phyloP scores from a whole-genome alignment of 1,140 invertebrate genomes.

The Brachionus plicatilis region DNA sequence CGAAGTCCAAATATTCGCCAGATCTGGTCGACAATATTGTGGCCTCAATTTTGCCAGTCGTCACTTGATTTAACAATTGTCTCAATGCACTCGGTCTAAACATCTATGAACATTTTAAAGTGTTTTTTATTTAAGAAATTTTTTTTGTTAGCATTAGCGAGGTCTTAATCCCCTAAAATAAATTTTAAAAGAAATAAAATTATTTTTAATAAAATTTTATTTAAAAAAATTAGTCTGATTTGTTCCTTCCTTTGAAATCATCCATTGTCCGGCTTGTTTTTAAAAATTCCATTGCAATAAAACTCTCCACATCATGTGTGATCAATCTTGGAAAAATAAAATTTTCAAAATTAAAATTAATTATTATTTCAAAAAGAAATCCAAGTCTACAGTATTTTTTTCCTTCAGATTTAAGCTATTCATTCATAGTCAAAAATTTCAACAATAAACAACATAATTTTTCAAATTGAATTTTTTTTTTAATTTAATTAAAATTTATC shows the following conservation, averaged over 20 bases:
- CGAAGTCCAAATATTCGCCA: constrained; percentile 24
- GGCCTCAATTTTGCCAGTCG: background rate
- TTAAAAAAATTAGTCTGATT: background rate
- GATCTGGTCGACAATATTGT: background rate
- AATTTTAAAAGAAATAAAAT: background rate
- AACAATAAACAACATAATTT: background rate
- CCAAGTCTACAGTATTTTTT: background rate
- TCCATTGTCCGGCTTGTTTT: constrained; percentile 6
- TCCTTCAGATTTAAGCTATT: background rate
- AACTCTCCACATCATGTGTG: background rate
- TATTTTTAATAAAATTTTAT: background rate
- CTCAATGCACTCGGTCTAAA: constrained; percentile 16
- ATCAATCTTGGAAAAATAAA: background rate
- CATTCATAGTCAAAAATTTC: no score
- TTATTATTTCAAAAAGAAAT: no score
- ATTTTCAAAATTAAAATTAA: background rate
- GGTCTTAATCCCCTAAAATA: background rate
- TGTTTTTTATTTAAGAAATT: background rate
- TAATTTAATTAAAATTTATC: background rate
- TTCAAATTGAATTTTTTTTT: background rate
- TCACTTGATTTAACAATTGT: constrained; percentile 23
- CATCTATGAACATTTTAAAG: constrained; percentile 8
- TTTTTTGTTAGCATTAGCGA: background rate
- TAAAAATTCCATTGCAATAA: constrained; percentile 23
- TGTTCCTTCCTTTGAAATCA: background rate